These are phyloP conservation scores for Minunthozetes semirufus DNA, from an alignment of 2,888 invertebrate species.

Conservation along the genomic window DNA sequence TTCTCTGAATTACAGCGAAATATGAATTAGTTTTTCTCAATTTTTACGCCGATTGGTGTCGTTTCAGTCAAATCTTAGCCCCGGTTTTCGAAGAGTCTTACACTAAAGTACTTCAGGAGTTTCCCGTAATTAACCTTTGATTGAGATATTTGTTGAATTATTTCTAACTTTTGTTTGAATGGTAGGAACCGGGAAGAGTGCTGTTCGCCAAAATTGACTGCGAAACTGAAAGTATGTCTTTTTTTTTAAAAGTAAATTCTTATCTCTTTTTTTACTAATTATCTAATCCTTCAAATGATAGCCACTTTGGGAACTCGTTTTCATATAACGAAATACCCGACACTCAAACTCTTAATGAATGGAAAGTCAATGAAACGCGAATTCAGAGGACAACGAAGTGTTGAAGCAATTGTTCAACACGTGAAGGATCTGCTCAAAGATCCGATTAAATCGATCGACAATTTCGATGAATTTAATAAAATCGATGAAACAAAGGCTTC, in stretches of 20 bases:
- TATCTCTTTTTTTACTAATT: background rate
- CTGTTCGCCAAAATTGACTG: slow-evolving; percentile 96
- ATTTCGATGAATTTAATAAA: slow-evolving; percentile 46
- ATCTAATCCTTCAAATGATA: background rate
- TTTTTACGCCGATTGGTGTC: slow-evolving; percentile 99
- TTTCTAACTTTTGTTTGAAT: background rate
- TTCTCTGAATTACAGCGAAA: slow-evolving; percentile 60
- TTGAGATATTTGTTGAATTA: slow-evolving; percentile 27
- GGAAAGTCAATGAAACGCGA: slow-evolving; percentile 82
- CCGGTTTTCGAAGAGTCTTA: slow-evolving; percentile 96
- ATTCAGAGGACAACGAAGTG: slow-evolving; percentile 79
- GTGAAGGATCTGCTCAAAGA: slow-evolving; percentile 80
- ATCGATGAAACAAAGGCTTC: slow-evolving; percentile 59
- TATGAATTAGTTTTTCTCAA: slow-evolving; percentile 97
- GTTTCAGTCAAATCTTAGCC: slow-evolving; percentile 92
- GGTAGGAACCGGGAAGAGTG: slow-evolving; percentile 61
- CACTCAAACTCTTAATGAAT: slow-evolving; percentile 86
- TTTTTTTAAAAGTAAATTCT: background rate
- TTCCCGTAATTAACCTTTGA: slow-evolving; percentile 52
- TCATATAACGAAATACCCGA: slow-evolving; percentile 97
- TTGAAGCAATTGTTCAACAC: slow-evolving; percentile 80
- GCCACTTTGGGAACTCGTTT: slow-evolving; percentile 55
- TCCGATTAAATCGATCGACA: slow-evolving; percentile 68
- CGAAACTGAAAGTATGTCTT: slow-evolving; percentile 71
- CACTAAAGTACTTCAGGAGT: slow-evolving; percentile 65